phyloP scores from a whole-genome alignment of 2,888 invertebrate species.

The Portevinia maculata region DNA sequence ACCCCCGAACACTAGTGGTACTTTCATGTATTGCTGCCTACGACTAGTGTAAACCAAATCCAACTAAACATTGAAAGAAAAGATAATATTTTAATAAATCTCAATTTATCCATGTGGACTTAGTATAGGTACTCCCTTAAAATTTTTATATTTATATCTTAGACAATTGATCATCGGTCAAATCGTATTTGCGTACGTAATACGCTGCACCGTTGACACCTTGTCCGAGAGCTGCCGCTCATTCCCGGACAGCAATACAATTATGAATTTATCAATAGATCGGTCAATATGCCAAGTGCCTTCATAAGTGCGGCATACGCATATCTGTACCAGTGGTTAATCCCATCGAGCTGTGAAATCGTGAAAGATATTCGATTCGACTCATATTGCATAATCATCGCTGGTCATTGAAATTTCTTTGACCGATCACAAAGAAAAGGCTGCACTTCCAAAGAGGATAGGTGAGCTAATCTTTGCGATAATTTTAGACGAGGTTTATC shows the following conservation, averaged over 20 bases:
- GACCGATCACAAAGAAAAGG: neutral
- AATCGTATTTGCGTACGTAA: conserved; percentile 20
- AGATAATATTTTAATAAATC: no score
- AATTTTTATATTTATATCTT: conserved; percentile 52
- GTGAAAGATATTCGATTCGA: neutral
- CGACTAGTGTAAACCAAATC: no score
- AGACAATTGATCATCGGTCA: conserved; percentile 17
- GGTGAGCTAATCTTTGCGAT: no score
- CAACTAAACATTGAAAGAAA: no score
- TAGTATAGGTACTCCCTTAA: no score
- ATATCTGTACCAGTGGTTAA: neutral
- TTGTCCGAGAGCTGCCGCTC: neutral
- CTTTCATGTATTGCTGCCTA: no score
- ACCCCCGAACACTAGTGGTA: no score
- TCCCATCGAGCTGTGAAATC: conserved; percentile 19
- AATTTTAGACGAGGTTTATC: neutral
- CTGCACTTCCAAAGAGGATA: neutral
- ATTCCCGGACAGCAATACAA: conserved; percentile 3
- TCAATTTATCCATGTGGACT: no score
- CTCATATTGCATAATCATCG: conserved; percentile 28
- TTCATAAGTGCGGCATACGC: conserved; percentile 19
- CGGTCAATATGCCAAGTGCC: conserved; percentile 34
- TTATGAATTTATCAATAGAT: conserved; percentile 5
- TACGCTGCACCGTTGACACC: conserved; percentile 18
- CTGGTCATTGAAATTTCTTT: neutral